phyloP scores from a whole-genome alignment of 2,888 invertebrate genomes.

The Parnassius mnemosyne region DNA sequence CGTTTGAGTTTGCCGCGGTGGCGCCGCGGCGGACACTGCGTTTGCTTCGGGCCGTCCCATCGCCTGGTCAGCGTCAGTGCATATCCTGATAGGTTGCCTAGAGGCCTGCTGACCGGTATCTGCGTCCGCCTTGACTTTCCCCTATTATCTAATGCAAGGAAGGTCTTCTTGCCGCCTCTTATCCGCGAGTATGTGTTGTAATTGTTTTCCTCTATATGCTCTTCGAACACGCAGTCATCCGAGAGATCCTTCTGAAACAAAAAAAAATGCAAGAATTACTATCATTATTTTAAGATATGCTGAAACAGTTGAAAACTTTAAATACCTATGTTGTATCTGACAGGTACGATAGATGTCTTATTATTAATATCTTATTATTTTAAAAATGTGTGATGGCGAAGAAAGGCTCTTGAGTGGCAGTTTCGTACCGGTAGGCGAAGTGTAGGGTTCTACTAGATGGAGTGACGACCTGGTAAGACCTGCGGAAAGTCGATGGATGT shows the following conservation, averaged over 20 bases:
- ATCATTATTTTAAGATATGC: constrained; percentile 10
- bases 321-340: too few species aligned
- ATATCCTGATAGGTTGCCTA: constrained; percentile 88
- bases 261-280: constrained; percentile 57
- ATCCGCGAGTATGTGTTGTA: constrained; percentile 92
- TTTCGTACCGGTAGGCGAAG: too few species aligned
- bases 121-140: constrained; percentile 87
- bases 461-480: too few species aligned
- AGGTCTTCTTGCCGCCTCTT: constrained; percentile 83
- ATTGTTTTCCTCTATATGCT: constrained; percentile 90
- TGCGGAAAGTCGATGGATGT: too few species aligned
- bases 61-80: constrained; percentile 81
- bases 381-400: too few species aligned
- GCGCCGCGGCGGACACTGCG: constrained; percentile 63
- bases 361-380: too few species aligned
- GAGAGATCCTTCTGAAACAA: constrained; percentile 91
- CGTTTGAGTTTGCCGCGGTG: constrained; percentile 71
- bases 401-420: too few species aligned
- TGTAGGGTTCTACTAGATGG: too few species aligned
- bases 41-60: constrained; percentile 59
- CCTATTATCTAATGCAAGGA: constrained; percentile 87
- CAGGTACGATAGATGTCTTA: too few species aligned
- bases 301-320: too few species aligned
- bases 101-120: constrained; percentile 83
- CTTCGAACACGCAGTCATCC: constrained; percentile 92